Percentiles rank a stretch among this genome's conserved stretches.
phyloP scores from a whole-genome alignment of 2,797 vertebrate genomes.

The Menidia menidia region DNA sequence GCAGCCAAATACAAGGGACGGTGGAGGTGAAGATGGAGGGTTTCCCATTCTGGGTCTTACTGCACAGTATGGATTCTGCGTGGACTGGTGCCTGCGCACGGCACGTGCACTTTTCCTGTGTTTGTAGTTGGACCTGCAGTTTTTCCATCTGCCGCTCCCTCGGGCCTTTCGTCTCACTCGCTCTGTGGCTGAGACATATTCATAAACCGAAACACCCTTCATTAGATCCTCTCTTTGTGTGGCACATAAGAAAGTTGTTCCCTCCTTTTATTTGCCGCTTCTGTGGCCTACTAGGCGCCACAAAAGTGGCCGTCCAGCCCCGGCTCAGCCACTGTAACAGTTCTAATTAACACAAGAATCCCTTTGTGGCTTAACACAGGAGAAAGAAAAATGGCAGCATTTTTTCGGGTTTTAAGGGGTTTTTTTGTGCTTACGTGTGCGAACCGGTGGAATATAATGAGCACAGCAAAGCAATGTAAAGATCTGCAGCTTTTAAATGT shows the following conservation, averaged over 20 bases:
- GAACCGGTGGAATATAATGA: conserved; percentile 51
- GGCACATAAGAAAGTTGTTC: conserved; percentile 15
- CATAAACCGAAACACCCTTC: conserved; percentile 55
- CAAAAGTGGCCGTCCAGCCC: conserved; percentile 32
- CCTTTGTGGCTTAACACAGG: conserved; percentile 27
- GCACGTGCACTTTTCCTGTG: conserved; percentile 36
- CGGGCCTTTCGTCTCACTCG: conserved; percentile 52
- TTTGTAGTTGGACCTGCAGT: conserved; percentile 53
- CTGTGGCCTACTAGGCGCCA: conserved; percentile 15
- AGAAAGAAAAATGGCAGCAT: conserved; percentile 37
- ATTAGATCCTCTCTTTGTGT: conserved; percentile 25
- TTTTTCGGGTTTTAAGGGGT: conserved; percentile 44
- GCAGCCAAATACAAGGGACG: conserved; percentile 62
- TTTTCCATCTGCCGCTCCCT: conserved; percentile 62
- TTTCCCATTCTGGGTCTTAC: conserved; percentile 51
- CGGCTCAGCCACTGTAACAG: conserved; percentile 27
- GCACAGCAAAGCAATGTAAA: conserved; percentile 29
- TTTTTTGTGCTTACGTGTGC: conserved; percentile 42
- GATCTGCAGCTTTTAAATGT: conserved; percentile 65
- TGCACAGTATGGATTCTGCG: conserved; percentile 68
- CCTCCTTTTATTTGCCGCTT: conserved; percentile 33
- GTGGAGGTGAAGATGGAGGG: conserved; percentile 43
- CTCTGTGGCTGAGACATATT: conserved; percentile 44
- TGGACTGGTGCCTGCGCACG: conserved; percentile 31
- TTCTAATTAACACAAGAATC: conserved; percentile 59